Evolutionary conservation across 2,113 vertebrate species (phyloP).

Genomic region (Tragelaphus buxtoni): DNA sequence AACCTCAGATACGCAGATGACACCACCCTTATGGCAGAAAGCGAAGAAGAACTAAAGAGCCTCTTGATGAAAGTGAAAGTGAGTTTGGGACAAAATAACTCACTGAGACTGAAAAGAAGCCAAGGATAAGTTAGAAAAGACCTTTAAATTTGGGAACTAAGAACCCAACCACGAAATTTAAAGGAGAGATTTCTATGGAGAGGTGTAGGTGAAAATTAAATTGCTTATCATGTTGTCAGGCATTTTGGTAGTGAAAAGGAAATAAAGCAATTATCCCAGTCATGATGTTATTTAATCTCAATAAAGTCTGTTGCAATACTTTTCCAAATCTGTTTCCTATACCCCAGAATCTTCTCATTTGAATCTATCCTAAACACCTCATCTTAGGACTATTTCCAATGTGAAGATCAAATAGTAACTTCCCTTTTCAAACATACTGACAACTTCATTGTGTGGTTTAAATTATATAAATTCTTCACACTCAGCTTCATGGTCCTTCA

Average conservation of each 20-base stretch:
- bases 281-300: neutral
- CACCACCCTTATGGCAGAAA: neutral
- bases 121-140: neutral
- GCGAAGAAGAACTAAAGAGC: neutral
- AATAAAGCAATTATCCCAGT: neutral
- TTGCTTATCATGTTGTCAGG: neutral
- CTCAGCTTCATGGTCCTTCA: neutral
- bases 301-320: too few species aligned
- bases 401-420: neutral
- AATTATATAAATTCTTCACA: neutral
- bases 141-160: neutral
- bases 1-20: neutral
- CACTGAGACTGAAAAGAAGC: neutral
- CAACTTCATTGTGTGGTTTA: neutral
- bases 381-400: neutral
- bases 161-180: neutral
- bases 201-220: neutral
- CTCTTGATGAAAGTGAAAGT: neutral
- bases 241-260: neutral
- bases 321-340: neutral
- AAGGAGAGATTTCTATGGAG: neutral
- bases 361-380: neutral
- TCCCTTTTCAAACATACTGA: neutral
- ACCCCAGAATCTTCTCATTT: neutral
- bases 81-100: neutral